phyloP scores from a whole-genome alignment of 2,888 invertebrate species.

The Smittia sp. region DNA sequence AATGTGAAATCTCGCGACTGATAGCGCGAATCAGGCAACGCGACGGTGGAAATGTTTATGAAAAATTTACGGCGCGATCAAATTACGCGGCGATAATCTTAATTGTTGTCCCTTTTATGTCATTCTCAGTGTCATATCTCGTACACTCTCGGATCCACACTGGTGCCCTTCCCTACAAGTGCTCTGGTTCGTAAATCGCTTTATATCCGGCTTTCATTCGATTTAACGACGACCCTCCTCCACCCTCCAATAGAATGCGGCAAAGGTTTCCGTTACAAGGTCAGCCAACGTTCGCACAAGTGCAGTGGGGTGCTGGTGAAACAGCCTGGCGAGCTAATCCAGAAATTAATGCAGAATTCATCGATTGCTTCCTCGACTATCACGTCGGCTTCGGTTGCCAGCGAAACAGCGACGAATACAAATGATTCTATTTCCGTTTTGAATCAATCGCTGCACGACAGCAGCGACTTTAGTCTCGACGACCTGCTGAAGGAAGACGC shows the following conservation, averaged over 20 bases:
- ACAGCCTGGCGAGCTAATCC: conserved; percentile 55
- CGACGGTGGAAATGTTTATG: neutral
- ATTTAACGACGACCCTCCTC: neutral
- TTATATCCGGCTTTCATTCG: neutral
- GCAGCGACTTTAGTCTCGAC: conserved; percentile 31
- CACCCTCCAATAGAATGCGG: conserved; percentile 57
- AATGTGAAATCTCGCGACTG: neutral
- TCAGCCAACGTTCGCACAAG: conserved; percentile 80
- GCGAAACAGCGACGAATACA: conserved; percentile 9
- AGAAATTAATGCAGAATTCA: conserved; percentile 56
- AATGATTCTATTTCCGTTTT: conserved; percentile 15
- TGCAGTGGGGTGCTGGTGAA: conserved; percentile 63
- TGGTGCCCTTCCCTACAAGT: conserved; percentile 30
- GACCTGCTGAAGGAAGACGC: conserved; percentile 36
- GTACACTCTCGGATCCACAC: conserved; percentile 36
- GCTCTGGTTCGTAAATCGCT: conserved; percentile 28
- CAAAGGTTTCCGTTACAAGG: conserved; percentile 81
- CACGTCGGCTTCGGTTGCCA: conserved; percentile 45
- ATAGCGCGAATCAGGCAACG: neutral
- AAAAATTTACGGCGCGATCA: conserved; percentile 14
- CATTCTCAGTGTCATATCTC: conserved; percentile 32
- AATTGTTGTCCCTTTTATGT: conserved; percentile 22
- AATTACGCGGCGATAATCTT: conserved; percentile 22
- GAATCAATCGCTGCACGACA: conserved; percentile 3
- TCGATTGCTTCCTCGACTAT: conserved; percentile 52